Evolutionary conservation across 1,140 invertebrate genomes (phyloP).

Genomic region (Homalodisca vitripennis): DNA sequence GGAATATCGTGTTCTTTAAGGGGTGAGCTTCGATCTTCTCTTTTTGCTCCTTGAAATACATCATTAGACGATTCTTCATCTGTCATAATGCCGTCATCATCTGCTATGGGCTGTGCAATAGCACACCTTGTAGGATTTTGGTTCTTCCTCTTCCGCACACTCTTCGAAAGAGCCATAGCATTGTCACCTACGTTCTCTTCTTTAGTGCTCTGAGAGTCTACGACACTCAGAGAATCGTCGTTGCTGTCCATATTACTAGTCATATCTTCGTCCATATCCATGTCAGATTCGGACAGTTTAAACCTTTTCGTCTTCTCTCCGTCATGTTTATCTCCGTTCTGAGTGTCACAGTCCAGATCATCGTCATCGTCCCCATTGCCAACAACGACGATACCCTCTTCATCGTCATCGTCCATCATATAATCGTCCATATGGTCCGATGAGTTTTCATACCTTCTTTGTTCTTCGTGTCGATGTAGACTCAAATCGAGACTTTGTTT

Average conservation of each 20-base stretch:
- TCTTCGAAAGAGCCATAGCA: constrained; percentile 41
- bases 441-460: constrained; percentile 36
- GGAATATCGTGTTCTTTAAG: constrained; percentile 35
- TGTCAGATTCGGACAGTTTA: constrained; percentile 60
- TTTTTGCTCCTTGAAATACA: constrained; percentile 39
- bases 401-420: constrained; percentile 54
- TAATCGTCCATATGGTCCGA: constrained; percentile 48
- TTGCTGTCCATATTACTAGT: constrained; percentile 69
- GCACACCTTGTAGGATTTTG: constrained; percentile 87
- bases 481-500: constrained; percentile 64
- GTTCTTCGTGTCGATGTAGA: constrained; percentile 51
- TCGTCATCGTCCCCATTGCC: constrained; percentile 65
- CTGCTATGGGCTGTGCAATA: constrained; percentile 49
- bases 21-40: constrained; percentile 28
- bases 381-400: constrained; percentile 62
- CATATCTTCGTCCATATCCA: constrained; percentile 58
- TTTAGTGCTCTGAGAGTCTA: constrained; percentile 54
- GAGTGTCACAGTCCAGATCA: constrained; percentile 52
- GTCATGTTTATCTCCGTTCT: constrained; percentile 52
- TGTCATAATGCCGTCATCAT: constrained; percentile 59
- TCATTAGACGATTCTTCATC: constrained; percentile 67
- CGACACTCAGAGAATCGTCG: constrained; percentile 65
- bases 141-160: constrained; percentile 79
- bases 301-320: constrained; percentile 65
- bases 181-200: constrained; percentile 51